These are phyloP conservation scores for Ochotona princeps DNA, from an alignment of 2,113 vertebrate species.

Conservation along the genomic window DNA sequence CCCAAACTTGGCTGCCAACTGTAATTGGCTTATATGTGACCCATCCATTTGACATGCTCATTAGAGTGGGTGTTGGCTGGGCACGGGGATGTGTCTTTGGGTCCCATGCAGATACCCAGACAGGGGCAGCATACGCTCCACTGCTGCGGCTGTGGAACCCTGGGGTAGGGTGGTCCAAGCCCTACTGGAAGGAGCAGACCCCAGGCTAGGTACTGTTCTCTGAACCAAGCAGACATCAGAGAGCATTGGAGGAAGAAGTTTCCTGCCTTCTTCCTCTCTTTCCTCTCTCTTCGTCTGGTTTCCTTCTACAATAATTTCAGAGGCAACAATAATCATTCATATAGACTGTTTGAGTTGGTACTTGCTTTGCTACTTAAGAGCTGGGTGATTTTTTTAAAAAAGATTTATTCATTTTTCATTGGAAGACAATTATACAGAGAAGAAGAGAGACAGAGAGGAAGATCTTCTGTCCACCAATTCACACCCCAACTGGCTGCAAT, in stretches of 20 bases:
- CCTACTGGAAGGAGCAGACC: no score
- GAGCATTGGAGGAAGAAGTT: background rate
- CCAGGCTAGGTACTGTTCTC: background rate
- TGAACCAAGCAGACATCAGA: background rate
- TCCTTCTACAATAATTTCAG: background rate
- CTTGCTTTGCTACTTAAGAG: background rate
- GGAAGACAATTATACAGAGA: no score
- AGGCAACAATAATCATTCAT: background rate
- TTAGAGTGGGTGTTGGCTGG: background rate
- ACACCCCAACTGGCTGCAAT: no score
- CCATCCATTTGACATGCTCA: slow-evolving; percentile 56
- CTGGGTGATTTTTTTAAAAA: background rate
- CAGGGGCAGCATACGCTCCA: background rate
- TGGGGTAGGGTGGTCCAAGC: background rate
- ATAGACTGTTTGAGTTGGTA: background rate
- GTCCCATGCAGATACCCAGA: background rate
- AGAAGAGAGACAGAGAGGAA: no score
- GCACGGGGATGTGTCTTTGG: background rate
- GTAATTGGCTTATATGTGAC: slow-evolving; percentile 79
- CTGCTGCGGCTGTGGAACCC: background rate
- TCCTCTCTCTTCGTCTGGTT: background rate
- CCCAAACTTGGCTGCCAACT: slow-evolving; percentile 66
- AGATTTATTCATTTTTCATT: background rate
- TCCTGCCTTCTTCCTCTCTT: no score
- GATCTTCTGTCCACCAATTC: no score